Base-by-base conservation (phyloP, 2,113 vertebrate genomes). In the Lipophrys pholis region DNA sequence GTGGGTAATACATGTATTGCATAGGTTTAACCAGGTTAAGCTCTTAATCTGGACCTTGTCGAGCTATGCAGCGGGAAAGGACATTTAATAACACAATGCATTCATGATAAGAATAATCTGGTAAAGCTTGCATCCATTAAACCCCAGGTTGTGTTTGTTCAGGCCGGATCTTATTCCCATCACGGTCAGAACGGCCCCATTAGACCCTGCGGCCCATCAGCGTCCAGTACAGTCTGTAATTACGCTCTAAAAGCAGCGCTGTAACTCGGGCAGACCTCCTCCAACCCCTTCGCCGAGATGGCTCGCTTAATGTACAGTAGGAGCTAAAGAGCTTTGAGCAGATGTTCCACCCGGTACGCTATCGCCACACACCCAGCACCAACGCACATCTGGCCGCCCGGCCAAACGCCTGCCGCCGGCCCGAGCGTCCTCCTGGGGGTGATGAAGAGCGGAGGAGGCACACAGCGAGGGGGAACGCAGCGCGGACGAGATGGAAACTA, bases 221-320 rank as follows among this genome's bases (percentile, higher is more conserved):
- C n/a, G n/a, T n/a, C n/a, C n/a, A n/a, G n/a, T n/a, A 21, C 3
- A 51, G 50, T 56, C 49, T 36, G 21, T 12, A 55, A 51, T 56
- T 21, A 52, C 64, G 39, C 11, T 39, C 1, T 17, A 8, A 70
- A 38, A 70, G 52, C 73, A 16, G 62, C 17, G 5, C 16, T 64
- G 40, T 58, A 12, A n/a, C 21, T 15, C 6, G 50, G 56, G 6
- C 17, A 17, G 42, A 46, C 51, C 11, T 30, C 21, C 21, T 30
- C 21, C 21, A 4, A 30, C 21, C 21, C 21, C 21, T 30, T 30
- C 4, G 2, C 21, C n/a, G n/a, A n/a, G n/a, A 48, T 42, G 30
- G 69, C 80, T 70, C 78, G 65, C 62, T 80, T 79, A 54, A 61
- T 39, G 52, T 83, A 78, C 74, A 83, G 71, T 73, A 55, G 66